Evolutionary conservation across 1,140 invertebrate genomes (phyloP).

Genomic region (Sinella curviseta): DNA sequence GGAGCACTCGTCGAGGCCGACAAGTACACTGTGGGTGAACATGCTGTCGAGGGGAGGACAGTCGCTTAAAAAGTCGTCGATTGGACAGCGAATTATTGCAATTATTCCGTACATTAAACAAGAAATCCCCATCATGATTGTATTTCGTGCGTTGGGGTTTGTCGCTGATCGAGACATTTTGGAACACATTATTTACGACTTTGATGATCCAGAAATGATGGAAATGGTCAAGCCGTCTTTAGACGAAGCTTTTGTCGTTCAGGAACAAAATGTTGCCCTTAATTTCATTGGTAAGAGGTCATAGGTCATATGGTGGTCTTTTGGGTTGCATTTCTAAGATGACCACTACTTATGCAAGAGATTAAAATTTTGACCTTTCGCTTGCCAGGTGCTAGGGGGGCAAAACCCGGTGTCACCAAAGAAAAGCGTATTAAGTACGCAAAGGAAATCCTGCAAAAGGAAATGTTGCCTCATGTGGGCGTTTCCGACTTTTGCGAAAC

Average conservation of each 20-base stretch:
- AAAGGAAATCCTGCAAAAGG: conserved; percentile 97
- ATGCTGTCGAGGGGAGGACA: conserved; percentile 97
- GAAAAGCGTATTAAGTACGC: conserved; percentile 99
- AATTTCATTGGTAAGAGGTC: conserved; percentile 77
- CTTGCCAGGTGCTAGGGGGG: conserved; percentile 86
- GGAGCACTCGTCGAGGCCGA: conserved; percentile 88
- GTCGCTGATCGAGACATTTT: conserved; percentile 98
- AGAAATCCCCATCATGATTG: conserved; percentile 99
- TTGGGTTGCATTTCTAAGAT: not conserved
- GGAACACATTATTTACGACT: conserved; percentile 98
- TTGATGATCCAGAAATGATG: conserved; percentile 99
- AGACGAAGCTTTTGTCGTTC: conserved; percentile 98
- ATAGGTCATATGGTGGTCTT: not conserved
- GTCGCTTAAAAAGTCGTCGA: conserved; percentile 93
- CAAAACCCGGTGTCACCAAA: conserved; percentile 94
- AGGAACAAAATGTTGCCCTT: conserved; percentile 96
- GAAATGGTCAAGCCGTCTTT: conserved; percentile 99
- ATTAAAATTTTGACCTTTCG: no score
- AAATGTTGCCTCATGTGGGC: conserved; percentile 99
- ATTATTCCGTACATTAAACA: conserved; percentile 98
- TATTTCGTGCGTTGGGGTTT: conserved; percentile 94
- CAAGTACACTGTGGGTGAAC: conserved; percentile 97
- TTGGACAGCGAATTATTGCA: conserved; percentile 96
- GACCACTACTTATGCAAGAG: not conserved
- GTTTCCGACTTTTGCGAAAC: conserved; percentile 99